Conservation (phyloP, 2,113 vertebrate species). For the Ranitomeya variabilis region DNA sequence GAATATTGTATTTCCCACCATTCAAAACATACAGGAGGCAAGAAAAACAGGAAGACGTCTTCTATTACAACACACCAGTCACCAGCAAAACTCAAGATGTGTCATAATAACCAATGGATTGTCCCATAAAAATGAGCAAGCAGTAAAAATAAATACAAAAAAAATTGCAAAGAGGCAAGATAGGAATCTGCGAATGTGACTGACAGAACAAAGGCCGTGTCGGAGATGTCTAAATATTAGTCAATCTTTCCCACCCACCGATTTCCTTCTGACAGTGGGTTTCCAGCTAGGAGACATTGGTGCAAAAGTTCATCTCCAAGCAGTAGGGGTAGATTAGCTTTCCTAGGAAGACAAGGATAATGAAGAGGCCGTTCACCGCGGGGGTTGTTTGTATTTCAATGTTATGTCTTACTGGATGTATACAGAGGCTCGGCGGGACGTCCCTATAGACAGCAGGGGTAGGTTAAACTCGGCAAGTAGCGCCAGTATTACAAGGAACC, state of each 20-base stretch:
- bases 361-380: conserved; percentile 2
- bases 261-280: conserved; percentile 69
- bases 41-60: conserved; percentile 68
- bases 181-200: conserved; percentile 60
- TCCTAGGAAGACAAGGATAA: conserved; percentile 60
- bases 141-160: conserved; percentile 44
- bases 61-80: conserved; percentile 36
- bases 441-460: not conserved
- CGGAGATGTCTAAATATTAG: conserved; percentile 68
- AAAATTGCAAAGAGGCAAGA: conserved; percentile 58
- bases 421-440: conserved; percentile 25
- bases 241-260: conserved; percentile 71
- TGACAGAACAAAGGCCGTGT: conserved; percentile 68
- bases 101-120: conserved; percentile 24
- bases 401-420: conserved; percentile 41
- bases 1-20: not conserved
- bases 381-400: conserved; percentile 44
- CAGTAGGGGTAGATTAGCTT: conserved; percentile 66
- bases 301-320: conserved; percentile 66
- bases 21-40: not conserved
- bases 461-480: not conserved
- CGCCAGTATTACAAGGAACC: not conserved
- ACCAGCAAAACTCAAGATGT: conserved; percentile 61
- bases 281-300: conserved; percentile 62
- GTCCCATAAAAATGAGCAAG: conserved; percentile 58